Evolutionary conservation across 2,888 invertebrate species (phyloP).

Genomic region (Latrodectus hesperus): DNA sequence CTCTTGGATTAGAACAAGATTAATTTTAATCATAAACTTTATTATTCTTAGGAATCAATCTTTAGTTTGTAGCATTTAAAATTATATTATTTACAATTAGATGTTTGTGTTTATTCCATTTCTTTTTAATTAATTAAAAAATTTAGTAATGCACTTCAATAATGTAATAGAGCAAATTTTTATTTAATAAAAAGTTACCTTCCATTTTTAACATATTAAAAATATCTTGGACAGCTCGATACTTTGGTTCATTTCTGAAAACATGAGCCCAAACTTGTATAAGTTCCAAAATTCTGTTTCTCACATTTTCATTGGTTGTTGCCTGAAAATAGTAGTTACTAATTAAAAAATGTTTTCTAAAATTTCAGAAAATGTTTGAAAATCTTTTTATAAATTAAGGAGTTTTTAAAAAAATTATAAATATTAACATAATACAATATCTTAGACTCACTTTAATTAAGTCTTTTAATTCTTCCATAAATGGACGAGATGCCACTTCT

Average conservation of each 20-base stretch:
- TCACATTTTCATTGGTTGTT: conserved; percentile 80
- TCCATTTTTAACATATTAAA: conserved; percentile 95
- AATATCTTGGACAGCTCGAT: conserved; percentile 87
- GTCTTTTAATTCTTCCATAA: conserved; percentile 95
- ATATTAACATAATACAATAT: background rate
- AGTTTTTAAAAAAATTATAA: background rate
- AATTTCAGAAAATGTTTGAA: conserved; percentile 12
- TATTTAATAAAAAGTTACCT: conserved; percentile 76
- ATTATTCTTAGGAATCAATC: too few relatives aligned
- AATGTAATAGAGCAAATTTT: too few relatives aligned
- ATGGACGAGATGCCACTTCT: conserved; percentile 89
- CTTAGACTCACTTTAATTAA: conserved; percentile 82
- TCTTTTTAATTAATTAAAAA: too few relatives aligned
- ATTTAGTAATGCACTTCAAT: too few relatives aligned
- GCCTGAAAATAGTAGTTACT: conserved; percentile 50
- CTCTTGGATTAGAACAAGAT: too few relatives aligned
- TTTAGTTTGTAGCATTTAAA: too few relatives aligned
- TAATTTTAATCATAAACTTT: too few relatives aligned
- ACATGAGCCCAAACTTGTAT: conserved; percentile 99
- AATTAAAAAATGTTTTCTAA: background rate
- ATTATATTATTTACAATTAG: too few relatives aligned
- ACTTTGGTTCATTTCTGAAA: conserved; percentile 92
- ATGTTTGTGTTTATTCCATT: too few relatives aligned
- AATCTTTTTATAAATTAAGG: background rate
- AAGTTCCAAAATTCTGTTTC: conserved; percentile 89